These are phyloP conservation scores for Reinhardtius hippoglossoides DNA, from an alignment of 2,113 vertebrate species.

Conservation along the genomic window DNA sequence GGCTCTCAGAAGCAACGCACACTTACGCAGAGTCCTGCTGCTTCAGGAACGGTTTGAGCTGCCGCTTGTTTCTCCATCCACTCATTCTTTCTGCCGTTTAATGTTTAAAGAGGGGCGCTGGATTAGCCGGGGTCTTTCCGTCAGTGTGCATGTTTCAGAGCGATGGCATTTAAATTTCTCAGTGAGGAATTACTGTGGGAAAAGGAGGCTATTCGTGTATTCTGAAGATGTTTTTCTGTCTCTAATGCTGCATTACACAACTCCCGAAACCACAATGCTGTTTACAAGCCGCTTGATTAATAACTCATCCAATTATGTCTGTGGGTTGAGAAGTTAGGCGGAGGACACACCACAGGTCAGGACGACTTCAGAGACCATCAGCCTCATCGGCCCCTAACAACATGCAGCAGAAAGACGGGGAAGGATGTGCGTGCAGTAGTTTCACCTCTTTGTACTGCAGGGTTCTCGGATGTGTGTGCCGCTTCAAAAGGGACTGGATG, in stretches of 20 bases:
- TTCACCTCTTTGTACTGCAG: slow-evolving; percentile 31
- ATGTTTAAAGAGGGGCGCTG: neutral
- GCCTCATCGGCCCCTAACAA: slow-evolving; percentile 23
- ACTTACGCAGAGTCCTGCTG: slow-evolving; percentile 33
- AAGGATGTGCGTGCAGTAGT: slow-evolving; percentile 1
- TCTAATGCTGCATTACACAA: slow-evolving; percentile 1
- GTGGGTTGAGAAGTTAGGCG: slow-evolving; percentile 1
- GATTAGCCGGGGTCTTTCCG: slow-evolving; percentile 37
- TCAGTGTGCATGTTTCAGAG: slow-evolving; percentile 45
- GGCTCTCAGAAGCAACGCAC: slow-evolving; percentile 14
- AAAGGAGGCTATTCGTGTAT: slow-evolving; percentile 33
- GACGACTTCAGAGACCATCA: slow-evolving; percentile 65
- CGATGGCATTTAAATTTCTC: slow-evolving; percentile 61
- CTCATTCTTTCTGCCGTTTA: slow-evolving; percentile 22
- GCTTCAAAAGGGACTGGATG: slow-evolving; percentile 67
- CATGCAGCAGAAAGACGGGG: too few species aligned
- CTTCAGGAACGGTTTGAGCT: slow-evolving; percentile 36
- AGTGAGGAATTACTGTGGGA: slow-evolving; percentile 24
- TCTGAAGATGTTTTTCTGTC: slow-evolving; percentile 15
- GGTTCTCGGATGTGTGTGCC: slow-evolving; percentile 56
- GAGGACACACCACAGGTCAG: slow-evolving; percentile 19
- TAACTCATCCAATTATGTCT: slow-evolving; percentile 40
- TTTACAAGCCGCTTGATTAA: slow-evolving; percentile 45
- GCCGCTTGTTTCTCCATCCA: slow-evolving; percentile 37
- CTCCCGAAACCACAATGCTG: slow-evolving; percentile 15